Base-by-base conservation (phyloP, 2,797 vertebrate species). In the Enteromius radiatus region DNA sequence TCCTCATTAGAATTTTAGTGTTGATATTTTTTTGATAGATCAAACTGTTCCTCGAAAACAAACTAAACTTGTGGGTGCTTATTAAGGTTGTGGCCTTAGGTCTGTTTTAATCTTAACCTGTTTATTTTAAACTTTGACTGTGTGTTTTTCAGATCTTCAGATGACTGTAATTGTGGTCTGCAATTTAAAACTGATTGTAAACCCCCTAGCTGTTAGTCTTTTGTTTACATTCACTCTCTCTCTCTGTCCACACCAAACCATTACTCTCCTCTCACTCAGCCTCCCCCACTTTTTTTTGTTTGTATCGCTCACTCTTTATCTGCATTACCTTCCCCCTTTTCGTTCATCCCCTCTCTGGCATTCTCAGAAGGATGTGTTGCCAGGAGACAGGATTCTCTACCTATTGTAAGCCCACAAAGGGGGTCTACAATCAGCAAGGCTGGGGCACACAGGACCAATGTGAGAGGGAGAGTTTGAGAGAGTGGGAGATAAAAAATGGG, bases 351-450 rank as follows among this genome's bases (percentile, higher is more conserved):
- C 78, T 64, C 79, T 70, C 79, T 92, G 91, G 89, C 90, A 90
- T 92, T 92, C 92, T 94, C 90, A 0, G 63, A 88, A 90, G 92
- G 87, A 92, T 92, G 92, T 93, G 94, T 95, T 95, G 94, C 94
- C 94, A 92, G 93, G 94, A 94, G 92, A 95, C 94, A 54, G 90
- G 91, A 93, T 94, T 94, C 91, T 75, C 91, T 92, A 90, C 89
- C 91, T 85, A 93, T 95, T 95, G 94, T 95, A 90, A 89, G 86
- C 78, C 33, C 75, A 93, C 92, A 94, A 93, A 93, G 91, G 77
- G 86, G 86, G 91, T 90, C 83, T 92, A 91, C 91, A 93, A 91
- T 92, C 91, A 88, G 89, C 84, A 89, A 81, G 83, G 77, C 88
- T 64, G 45, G 86, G 88, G 86, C 87, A 89, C 86, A 65, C 81